These are phyloP conservation scores for Syngnathus acus DNA, from an alignment of 2,797 vertebrate species.

Conservation along the genomic window DNA sequence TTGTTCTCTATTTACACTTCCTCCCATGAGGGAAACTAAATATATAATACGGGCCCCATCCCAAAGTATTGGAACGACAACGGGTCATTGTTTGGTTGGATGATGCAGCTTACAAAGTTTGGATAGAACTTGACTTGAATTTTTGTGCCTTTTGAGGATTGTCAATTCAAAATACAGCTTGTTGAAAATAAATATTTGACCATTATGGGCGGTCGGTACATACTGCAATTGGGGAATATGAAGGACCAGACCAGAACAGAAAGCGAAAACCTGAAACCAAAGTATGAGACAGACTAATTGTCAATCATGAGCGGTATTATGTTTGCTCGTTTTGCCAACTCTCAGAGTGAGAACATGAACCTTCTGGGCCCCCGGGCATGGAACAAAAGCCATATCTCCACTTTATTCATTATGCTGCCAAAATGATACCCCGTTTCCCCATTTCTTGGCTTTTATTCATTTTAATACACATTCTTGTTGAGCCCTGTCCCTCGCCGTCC, in stretches of 20 bases:
- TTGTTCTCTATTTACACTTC: too few relatives aligned
- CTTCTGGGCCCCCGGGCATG: conserved; percentile 39
- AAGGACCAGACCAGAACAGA: conserved; percentile 11
- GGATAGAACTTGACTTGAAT: too few relatives aligned
- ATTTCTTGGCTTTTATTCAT: conserved; percentile 65
- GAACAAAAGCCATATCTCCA: conserved; percentile 57
- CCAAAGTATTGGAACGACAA: too few relatives aligned
- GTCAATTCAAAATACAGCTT: too few relatives aligned
- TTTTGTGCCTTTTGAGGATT: too few relatives aligned
- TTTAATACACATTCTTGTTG: conserved; percentile 60
- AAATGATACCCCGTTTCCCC: conserved; percentile 61
- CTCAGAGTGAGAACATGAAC: conserved; percentile 54
- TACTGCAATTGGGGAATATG: conserved; percentile 27
- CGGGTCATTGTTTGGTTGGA: too few relatives aligned
- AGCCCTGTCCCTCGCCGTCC: conserved; percentile 47
- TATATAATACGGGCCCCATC: too few relatives aligned
- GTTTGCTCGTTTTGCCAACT: conserved; percentile 45
- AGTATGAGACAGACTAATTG: conserved; percentile 51
- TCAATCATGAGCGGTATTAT: conserved; percentile 36
- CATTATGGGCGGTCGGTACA: too few relatives aligned
- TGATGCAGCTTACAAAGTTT: too few relatives aligned
- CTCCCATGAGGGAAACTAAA: neutral
- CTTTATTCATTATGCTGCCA: conserved; percentile 59
- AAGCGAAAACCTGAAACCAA: conserved; percentile 56
- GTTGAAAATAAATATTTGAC: too few relatives aligned